phyloP scores from a whole-genome alignment of 2,888 invertebrate species.

The Alloplasta piceator region DNA sequence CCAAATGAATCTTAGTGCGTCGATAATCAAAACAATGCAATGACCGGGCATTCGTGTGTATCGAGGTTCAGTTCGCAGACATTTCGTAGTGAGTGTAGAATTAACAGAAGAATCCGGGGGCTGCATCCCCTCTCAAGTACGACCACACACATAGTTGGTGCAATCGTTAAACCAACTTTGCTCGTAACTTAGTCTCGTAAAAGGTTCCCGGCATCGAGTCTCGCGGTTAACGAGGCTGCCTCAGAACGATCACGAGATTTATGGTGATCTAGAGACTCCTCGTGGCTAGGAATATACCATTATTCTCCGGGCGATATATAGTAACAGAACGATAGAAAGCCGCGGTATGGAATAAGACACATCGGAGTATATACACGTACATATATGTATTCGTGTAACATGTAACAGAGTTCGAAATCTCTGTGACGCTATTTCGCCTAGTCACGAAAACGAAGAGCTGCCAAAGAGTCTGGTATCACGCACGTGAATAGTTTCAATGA shows the following conservation, averaged over 20 bases:
- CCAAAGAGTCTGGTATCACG: neutral
- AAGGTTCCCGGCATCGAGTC: constrained; percentile 65
- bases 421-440: constrained; percentile 22
- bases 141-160: constrained; percentile 42
- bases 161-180: constrained; percentile 70
- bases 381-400: constrained; percentile 19
- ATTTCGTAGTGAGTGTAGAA: neutral
- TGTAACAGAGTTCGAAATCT: constrained; percentile 17
- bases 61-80: too few relatives aligned
- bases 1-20: too few relatives aligned
- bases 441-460: neutral
- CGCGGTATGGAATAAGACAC: constrained; percentile 37
- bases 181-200: constrained; percentile 71
- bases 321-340: constrained; percentile 17
- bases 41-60: too few relatives aligned
- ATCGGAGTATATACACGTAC: neutral
- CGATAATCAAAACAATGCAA: too few relatives aligned
- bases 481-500: too few relatives aligned
- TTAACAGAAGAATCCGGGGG: neutral
- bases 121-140: neutral
- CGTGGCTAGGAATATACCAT: constrained; percentile 25
- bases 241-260: constrained; percentile 63
- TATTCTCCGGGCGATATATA: constrained; percentile 16
- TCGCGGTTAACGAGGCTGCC: constrained; percentile 59
- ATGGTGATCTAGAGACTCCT: constrained; percentile 66